A percentile compares a stretch with the other conserved stretches of the same genome.
Evolutionary conservation across 2,113 vertebrate species (phyloP).

Genomic region (Sula dactylatra): DNA sequence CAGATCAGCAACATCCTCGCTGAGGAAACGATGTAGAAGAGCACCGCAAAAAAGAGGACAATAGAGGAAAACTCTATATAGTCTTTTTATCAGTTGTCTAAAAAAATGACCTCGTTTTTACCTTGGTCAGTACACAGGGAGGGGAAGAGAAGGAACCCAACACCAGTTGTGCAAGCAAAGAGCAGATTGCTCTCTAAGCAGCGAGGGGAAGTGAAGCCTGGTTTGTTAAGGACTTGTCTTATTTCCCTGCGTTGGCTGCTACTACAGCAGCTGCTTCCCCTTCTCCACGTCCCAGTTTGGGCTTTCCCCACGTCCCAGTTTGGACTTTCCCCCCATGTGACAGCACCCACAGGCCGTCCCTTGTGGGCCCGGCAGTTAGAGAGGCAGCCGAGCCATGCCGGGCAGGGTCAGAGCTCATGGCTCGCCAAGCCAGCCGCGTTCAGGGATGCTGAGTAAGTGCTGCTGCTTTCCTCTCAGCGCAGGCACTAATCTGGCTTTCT

Average conservation of each 20-base stretch:
- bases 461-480: background rate
- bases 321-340: rapidly evolving
- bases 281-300: background rate
- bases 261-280: background rate
- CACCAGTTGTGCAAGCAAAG: background rate
- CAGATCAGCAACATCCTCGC: background rate
- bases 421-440: background rate
- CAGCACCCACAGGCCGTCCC: background rate
- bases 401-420: background rate
- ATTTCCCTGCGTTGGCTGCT: background rate
- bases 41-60: too few relatives aligned
- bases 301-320: background rate
- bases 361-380: background rate
- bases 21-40: background rate
- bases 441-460: rapidly evolving
- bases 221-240: too few relatives aligned
- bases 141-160: background rate
- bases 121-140: background rate
- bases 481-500: background rate
- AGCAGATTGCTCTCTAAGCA: background rate
- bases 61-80: background rate
- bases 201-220: rapidly evolving
- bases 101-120: background rate
- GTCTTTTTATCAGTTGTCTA: background rate
- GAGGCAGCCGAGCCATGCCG: rapidly evolving